A percentile compares a stretch with the other conserved stretches of the same genome.
phyloP scores from a whole-genome alignment of 2,888 invertebrate species.

The Odontomyia ornata region DNA sequence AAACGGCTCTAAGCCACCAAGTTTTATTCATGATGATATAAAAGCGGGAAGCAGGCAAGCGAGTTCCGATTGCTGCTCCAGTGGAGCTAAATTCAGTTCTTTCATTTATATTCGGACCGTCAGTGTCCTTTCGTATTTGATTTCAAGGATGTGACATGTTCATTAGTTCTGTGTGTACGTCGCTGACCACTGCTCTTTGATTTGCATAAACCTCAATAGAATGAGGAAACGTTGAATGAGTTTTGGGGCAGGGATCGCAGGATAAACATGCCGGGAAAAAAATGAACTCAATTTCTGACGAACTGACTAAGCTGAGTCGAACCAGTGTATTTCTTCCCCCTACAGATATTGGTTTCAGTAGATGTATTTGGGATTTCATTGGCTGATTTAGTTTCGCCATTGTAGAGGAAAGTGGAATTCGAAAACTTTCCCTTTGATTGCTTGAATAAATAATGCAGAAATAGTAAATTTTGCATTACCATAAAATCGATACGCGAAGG shows the following conservation, averaged over 20 bases:
- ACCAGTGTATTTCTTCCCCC: not conserved
- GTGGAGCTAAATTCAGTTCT: not conserved
- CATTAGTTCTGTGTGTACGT: conserved; percentile 8
- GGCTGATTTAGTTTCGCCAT: not conserved
- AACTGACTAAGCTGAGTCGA: not conserved
- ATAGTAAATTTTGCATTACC: not conserved
- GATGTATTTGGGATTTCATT: not conserved
- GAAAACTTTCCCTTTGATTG: not conserved
- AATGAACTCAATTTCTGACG: not conserved
- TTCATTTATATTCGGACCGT: not conserved
- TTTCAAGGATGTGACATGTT: conserved; percentile 19
- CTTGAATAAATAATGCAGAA: not conserved
- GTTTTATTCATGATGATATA: conserved; percentile 8
- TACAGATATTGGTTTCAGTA: not conserved
- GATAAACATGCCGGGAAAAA: not conserved
- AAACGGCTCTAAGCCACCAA: not conserved
- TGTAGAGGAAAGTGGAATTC: not conserved
- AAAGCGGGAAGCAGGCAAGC: not conserved
- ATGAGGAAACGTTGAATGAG: not conserved
- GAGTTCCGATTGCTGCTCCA: not conserved
- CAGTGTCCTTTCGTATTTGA: conserved; percentile 15
- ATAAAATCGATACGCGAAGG: not conserved
- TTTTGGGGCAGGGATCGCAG: not conserved
- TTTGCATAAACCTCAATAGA: conserved; percentile 30
- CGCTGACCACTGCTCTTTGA: conserved; percentile 15